Percentiles rank a stretch among this genome's conserved stretches.
Evolutionary conservation across 2,888 invertebrate species (phyloP).

Genomic region (Macrosoma leucophasiata): DNA sequence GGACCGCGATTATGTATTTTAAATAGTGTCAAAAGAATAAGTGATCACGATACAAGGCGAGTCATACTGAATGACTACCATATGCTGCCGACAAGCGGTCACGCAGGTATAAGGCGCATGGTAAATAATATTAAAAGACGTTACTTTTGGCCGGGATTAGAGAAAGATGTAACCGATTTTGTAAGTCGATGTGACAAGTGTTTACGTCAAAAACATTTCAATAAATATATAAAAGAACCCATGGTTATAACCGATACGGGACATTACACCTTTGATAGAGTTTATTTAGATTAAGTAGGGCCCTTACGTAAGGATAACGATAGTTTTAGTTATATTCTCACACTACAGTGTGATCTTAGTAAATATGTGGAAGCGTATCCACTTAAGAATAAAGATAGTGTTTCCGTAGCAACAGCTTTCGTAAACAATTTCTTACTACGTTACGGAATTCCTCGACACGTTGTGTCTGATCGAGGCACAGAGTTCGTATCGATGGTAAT

Average conservation of each 20-base stretch:
- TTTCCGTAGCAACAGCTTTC: conserved; percentile 10
- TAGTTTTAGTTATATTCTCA: conserved; percentile 15
- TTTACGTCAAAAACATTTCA: conserved; percentile 3
- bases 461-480: conserved; percentile 8
- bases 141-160: conserved; percentile 4
- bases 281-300: conserved; percentile 15
- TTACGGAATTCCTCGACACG: conserved; percentile 11
- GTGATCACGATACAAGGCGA: conserved; percentile 1
- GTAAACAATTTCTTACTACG: conserved; percentile 16
- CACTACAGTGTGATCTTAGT: conserved; percentile 10
- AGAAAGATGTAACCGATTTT: conserved; percentile 3
- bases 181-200: conserved; percentile 3
- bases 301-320: conserved; percentile 16
- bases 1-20: conserved; percentile 1
- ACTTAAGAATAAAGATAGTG: conserved; percentile 2
- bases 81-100: conserved; percentile 3
- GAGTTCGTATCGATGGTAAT: conserved; percentile 8
- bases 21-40: conserved; percentile 1
- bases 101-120: conserved; percentile 6
- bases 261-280: conserved; percentile 15
- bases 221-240: conserved; percentile 11
- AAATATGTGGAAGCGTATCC: conserved; percentile 12
- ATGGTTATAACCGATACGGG: conserved; percentile 16
- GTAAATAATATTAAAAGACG: conserved; percentile 4
- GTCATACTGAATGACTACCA: conserved; percentile 5